These are phyloP conservation scores for Caradrina clavipalpis DNA, from an alignment of 2,888 invertebrate genomes.

Conservation along the genomic window DNA sequence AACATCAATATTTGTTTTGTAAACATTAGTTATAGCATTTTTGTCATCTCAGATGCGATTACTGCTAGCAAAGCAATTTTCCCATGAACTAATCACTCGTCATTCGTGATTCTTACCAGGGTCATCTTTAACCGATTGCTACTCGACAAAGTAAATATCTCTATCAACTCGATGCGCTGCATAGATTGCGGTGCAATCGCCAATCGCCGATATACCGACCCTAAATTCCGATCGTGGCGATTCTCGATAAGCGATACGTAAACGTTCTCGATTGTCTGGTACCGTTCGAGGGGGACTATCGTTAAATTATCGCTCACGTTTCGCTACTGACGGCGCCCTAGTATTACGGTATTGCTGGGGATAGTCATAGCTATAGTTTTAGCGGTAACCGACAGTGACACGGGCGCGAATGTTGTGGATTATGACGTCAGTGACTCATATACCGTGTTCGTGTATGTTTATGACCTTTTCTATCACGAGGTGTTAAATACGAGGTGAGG, in stretches of 20 bases:
- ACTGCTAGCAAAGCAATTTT: conserved; percentile 3
- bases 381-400: conserved; percentile 60
- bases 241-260: conserved; percentile 87
- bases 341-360: conserved; percentile 77
- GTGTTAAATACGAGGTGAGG: conserved; percentile 13
- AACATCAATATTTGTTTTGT: conserved; percentile 7
- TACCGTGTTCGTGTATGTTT: conserved; percentile 20
- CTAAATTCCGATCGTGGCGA: conserved; percentile 87
- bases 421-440: conserved; percentile 51
- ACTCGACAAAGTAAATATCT: conserved; percentile 71
- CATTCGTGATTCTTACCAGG: conserved; percentile 4
- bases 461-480: conserved; percentile 29
- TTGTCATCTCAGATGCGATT: background rate
- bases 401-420: conserved; percentile 55
- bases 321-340: conserved; percentile 85
- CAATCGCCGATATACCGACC: conserved; percentile 70
- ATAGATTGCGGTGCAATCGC: conserved; percentile 71
- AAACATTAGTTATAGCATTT: background rate
- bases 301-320: conserved; percentile 90
- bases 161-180: conserved; percentile 73
- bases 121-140: conserved; percentile 48
- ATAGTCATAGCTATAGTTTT: conserved; percentile 66
- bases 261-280: conserved; percentile 86
- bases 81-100: conserved; percentile 26
- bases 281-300: conserved; percentile 84